These are phyloP conservation scores for Lacerta viridis DNA, from an alignment of 2,797 vertebrate species.

Conservation along the genomic window DNA sequence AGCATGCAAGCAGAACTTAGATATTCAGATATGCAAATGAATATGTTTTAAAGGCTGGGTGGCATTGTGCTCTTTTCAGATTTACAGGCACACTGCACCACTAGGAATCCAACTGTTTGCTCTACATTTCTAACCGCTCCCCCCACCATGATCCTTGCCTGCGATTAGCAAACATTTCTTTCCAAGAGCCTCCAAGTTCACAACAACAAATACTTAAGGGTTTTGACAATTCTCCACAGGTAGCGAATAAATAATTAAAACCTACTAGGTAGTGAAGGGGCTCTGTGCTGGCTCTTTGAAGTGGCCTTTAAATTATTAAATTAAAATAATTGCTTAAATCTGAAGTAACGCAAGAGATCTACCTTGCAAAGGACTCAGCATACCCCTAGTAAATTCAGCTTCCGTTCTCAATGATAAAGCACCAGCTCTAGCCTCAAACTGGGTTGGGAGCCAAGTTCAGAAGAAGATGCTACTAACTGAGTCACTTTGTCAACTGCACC, in stretches of 20 bases:
- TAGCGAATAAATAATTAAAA: conserved; percentile 75
- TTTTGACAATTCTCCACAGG: conserved; percentile 74
- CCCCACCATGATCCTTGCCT: not conserved
- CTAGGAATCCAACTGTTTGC: conserved; percentile 42
- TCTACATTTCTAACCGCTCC: not conserved
- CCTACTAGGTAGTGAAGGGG: conserved; percentile 47
- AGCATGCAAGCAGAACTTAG: not conserved
- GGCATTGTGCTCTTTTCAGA: conserved; percentile 53
- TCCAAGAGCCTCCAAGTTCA: conserved; percentile 29
- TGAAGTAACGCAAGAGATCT: conserved; percentile 63
- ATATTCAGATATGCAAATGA: conserved; percentile 22
- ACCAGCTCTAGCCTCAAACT: not conserved
- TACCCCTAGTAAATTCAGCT: not conserved
- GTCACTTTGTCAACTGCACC: not conserved
- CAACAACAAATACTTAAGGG: conserved; percentile 57
- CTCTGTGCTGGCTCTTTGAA: conserved; percentile 74
- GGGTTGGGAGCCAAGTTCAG: not conserved
- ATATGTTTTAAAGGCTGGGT: conserved; percentile 66
- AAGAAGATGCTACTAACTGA: not conserved
- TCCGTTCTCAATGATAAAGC: not conserved
- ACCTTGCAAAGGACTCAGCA: conserved; percentile 42
- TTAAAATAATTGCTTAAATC: conserved; percentile 70
- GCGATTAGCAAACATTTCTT: conserved; percentile 52
- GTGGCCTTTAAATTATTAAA: conserved; percentile 73
- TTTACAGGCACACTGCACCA: conserved; percentile 49